Evolutionary conservation across 2,113 vertebrate species (phyloP), one percentile per base, ranked within the genome.

Genomic region (Perca schrenkii): DNA sequence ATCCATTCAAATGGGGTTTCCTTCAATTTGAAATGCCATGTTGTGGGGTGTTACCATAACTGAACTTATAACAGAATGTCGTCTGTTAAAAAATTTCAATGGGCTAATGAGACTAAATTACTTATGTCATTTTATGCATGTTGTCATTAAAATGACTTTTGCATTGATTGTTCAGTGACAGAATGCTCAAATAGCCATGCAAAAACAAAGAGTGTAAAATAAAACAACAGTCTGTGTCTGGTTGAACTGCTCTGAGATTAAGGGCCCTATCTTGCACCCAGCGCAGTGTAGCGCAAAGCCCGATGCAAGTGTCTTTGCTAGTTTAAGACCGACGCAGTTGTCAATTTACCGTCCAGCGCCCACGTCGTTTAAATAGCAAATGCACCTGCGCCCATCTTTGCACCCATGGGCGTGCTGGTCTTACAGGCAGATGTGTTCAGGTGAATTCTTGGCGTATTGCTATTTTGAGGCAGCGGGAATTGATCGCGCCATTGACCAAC

Each of bases 161-260:
- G 46, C 49, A 57, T 11, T 14, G 31, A 80, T 72, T 71, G 46
- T 28, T 78, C 22, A 52, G 71, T 77, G 71, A 84, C 80, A 74
- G n/a, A 78, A 74, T 58, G 14, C 60, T 67, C 53, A 71, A 74
- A 64, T 17, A 74, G 53, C n/a, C 58, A 56, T 58, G 36, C 52
- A 86, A 79, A 81, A 69, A 88, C 68, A 85, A 64, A 84, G 69
- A 77, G 43, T 65, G 53, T 66, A 16, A 81, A 88, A 73, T 79
- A 79, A 88, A 90, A 73, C 80, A 89, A 86, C 60, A 77, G 60
- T 22, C n/a, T 79, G 60, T 85, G 69, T 84, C 68, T 63, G 3
- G 65, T 64, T 71, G 25, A 87, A 87, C 58, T 77, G 75, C 63
- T 87, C 53, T 73, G 74, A 82, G 77, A 91, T 82, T 57, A 86